phyloP scores from a whole-genome alignment of 2,797 vertebrate genomes.

The Tragelaphus oryx region DNA sequence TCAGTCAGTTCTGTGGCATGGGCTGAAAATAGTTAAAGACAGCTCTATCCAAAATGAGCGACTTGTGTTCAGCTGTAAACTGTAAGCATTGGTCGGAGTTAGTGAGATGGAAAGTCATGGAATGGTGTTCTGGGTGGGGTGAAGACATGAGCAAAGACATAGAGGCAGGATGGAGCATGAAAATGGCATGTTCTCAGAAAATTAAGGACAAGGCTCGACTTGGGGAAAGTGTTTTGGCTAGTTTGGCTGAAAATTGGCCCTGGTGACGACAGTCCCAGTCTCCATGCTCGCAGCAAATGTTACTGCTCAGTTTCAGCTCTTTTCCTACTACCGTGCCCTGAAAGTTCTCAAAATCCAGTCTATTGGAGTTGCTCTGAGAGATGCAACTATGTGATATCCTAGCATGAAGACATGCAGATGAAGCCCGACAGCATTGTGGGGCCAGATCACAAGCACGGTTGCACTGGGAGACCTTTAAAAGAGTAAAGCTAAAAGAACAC shows the following conservation, averaged over 20 bases:
- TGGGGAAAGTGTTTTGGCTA: background rate
- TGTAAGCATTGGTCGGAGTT: background rate
- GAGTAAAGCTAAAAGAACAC: background rate
- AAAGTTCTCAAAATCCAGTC: background rate
- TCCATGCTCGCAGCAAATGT: background rate
- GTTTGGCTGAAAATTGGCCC: background rate
- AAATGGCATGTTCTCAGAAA: background rate
- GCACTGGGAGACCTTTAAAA: background rate
- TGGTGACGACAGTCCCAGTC: background rate
- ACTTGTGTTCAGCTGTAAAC: background rate
- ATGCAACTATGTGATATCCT: background rate
- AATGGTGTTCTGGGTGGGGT: background rate
- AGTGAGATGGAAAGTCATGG: background rate
- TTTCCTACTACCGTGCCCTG: background rate
- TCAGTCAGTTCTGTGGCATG: background rate
- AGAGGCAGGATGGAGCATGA: background rate
- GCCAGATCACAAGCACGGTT: background rate
- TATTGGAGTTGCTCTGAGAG: background rate
- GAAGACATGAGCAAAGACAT: background rate
- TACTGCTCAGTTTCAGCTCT: background rate
- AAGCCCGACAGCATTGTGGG: background rate
- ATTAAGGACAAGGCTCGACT: background rate
- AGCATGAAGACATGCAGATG: background rate
- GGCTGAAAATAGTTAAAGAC: slow-evolving; percentile 2
- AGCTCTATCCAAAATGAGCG: background rate